Base-by-base conservation (phyloP, 2,113 vertebrate species). In the Dendropsophus ebraccatus region DNA sequence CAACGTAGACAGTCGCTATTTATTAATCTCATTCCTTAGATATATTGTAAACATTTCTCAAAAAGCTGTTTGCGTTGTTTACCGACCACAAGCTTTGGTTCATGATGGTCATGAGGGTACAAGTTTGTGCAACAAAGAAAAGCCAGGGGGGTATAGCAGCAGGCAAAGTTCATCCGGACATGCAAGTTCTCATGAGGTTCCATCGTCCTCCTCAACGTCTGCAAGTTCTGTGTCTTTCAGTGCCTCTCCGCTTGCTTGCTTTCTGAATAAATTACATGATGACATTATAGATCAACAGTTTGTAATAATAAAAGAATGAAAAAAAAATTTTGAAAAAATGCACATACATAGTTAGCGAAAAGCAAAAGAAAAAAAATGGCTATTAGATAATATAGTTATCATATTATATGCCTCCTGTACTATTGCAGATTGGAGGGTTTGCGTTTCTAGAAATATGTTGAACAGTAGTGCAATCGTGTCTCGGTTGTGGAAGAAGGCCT, bases 181-280 rank as follows among this genome's bases (percentile, higher is more conserved):
- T 89, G 92, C 37, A 13, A n/a, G n/a, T 82, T 56, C 90, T 95
- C 94, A 95, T 87, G 93, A 92, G 0, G 92, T 82, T 13, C 92
- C 87, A 88, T 95, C 94, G 0, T 95, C 93, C 84, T 95, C 95
- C 17, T 91, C 88, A 76, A 95, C 91, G 0, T 94, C 90, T 0
- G 94, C 92, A 79, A 95, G 91, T 81, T 95, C 94, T 0, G 90
- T 87, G 86, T 93, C 94, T 87, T 92, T 91, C 45, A 88, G 62
- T 5, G 85, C 91, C 87, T 95, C 93, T 30, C 91, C 90, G 89
- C 89, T 93, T 0, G 89, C 91, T 87, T 95, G 91, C 81, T 95
- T 92, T 91, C 94, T 95, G 5, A 80, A 49, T 0, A 7, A 86
- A 85, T 19, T 19, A 81, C 8, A 69, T 16, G 9, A 37, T n/a